Base-by-base conservation (phyloP, 37 sponge, comb jelly and placozoan genomes). In the Diacarnus erythraeanus region DNA sequence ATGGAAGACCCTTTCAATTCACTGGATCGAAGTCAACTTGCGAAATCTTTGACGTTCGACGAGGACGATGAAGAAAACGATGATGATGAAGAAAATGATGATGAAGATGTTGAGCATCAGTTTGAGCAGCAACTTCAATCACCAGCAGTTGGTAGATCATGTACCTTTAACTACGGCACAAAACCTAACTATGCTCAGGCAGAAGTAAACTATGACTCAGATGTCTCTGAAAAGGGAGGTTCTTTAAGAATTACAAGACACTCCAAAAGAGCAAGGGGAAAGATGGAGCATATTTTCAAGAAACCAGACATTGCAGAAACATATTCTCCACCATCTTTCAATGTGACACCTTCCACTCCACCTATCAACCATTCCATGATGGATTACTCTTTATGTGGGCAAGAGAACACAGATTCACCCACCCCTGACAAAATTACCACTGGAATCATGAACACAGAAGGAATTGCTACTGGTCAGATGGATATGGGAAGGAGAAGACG, bases 211-310 rank as follows among this genome's bases (percentile, higher is more conserved):
- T 33, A 18, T n/a, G 69, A 79, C 22, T 57, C 69, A n/a, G 65
- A 64, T 47, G 34, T 64, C 34, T 42, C 61, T 2, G 77, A 76
- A 34, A 60, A 23, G 43, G 75, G 79, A 39, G 86, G 80, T 2
- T 88, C 88, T 0, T 59, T 88, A 25, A 77, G 88, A 17, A 59
- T 88, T 56, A 88, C 88, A 5, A 37, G 88, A 38, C 88, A 88
- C 82, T 88, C 88, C 51, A 71, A 72, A 63, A 23, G 86, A 64
- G 86, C 80, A 0, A 36, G 69, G 31, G 59, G 17, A 10, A 69
- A 36, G 69, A 39, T 68, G 40, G 43, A 76, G 2, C 57, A 76
- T 8, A 39, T 84, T 30, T 84, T 84, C 60, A 30, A 59, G 29
- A 2, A 26, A 31, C 31, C 64, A 38, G 43, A 42, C 31, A 2